Evolutionary conservation across 1,140 invertebrate species (phyloP).

Genomic region (Muscidifurax raptorellus): DNA sequence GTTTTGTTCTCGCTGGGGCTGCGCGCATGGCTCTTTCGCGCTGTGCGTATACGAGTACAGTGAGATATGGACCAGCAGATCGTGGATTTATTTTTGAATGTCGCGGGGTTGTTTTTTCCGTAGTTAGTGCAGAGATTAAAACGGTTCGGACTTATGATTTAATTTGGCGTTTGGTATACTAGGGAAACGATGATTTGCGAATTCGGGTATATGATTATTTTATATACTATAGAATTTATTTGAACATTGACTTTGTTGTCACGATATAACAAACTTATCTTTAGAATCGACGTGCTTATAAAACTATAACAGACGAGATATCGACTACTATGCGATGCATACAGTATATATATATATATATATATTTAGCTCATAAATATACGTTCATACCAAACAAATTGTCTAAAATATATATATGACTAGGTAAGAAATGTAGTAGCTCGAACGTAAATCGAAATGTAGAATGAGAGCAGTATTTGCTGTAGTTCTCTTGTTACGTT

Average conservation of each 20-base stretch:
- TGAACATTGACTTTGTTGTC: too few relatives aligned
- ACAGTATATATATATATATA: too few relatives aligned
- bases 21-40: not conserved
- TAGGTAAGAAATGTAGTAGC: not conserved
- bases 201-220: too few relatives aligned
- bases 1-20: not conserved
- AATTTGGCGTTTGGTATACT: too few relatives aligned
- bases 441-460: not conserved
- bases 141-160: too few relatives aligned
- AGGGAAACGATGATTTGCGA: too few relatives aligned
- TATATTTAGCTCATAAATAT: not conserved
- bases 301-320: not conserved
- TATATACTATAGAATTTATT: too few relatives aligned
- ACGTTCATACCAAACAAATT: not conserved
- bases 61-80: too few relatives aligned
- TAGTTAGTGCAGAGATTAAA: too few relatives aligned
- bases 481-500: not conserved
- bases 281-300: not conserved
- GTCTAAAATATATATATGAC: not conserved
- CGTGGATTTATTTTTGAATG: too few relatives aligned
- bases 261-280: not conserved
- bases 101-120: too few relatives aligned
- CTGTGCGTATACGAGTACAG: too few relatives aligned
- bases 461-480: not conserved
- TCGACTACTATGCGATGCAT: not conserved